These are phyloP conservation scores for Leptarthrus brevirostris DNA, from an alignment of 2,888 invertebrate species.

Conservation along the genomic window DNA sequence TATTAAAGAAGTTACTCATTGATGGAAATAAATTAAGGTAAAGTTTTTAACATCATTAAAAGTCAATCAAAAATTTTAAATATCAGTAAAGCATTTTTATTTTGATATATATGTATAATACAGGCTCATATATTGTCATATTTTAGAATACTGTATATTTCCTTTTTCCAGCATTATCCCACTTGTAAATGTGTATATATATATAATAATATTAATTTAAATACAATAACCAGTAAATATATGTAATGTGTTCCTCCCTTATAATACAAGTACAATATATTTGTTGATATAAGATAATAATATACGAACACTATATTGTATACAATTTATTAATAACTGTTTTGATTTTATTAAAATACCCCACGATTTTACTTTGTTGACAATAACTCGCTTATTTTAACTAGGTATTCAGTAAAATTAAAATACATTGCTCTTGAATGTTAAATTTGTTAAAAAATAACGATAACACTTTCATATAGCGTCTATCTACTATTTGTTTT, in stretches of 20 bases:
- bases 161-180: slow-evolving; percentile 55
- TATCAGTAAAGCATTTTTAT: slow-evolving; percentile 46
- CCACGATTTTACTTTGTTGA: slow-evolving; percentile 15
- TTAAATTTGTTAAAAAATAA: slow-evolving; percentile 39
- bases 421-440: slow-evolving; percentile 38
- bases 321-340: slow-evolving; percentile 36
- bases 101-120: slow-evolving; percentile 55
- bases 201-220: slow-evolving; percentile 50
- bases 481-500: slow-evolving; percentile 31
- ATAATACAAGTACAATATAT: slow-evolving; percentile 43
- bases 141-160: slow-evolving; percentile 57
- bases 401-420: slow-evolving; percentile 32
- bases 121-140: slow-evolving; percentile 63
- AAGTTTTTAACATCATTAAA: too few species aligned
- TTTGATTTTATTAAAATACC: slow-evolving; percentile 40
- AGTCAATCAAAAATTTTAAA: neutral
- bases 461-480: slow-evolving; percentile 41
- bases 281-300: slow-evolving; percentile 34
- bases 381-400: slow-evolving; percentile 30
- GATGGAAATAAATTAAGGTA: too few species aligned
- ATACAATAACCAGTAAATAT: slow-evolving; percentile 54
- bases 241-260: slow-evolving; percentile 45
- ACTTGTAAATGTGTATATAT: slow-evolving; percentile 50
- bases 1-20: too few species aligned
- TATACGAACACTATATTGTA: slow-evolving; percentile 38